Conservation (phyloP, 2,113 vertebrate genomes). For the Pipra filicauda region DNA sequence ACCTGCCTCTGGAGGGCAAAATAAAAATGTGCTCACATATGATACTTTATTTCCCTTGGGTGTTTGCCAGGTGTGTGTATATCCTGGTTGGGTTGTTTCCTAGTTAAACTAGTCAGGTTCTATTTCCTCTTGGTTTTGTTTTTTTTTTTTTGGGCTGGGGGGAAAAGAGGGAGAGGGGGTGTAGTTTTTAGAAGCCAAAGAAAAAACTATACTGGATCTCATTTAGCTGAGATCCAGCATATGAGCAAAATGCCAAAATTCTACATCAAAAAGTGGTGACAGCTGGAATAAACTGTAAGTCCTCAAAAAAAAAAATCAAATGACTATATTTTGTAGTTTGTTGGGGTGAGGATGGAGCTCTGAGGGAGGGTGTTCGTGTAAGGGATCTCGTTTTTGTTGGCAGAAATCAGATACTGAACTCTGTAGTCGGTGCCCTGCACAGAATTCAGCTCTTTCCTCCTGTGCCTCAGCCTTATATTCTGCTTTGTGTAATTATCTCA, state of each 20-base stretch:
- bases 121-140: neutral
- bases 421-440: neutral
- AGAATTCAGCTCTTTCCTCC: neutral
- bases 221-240: neutral
- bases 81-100: slow-evolving; percentile 13
- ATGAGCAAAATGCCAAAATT: neutral
- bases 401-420: neutral
- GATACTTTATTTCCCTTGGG: neutral
- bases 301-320: neutral
- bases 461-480: neutral
- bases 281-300: neutral
- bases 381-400: neutral
- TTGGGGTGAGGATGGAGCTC: neutral
- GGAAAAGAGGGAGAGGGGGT: neutral
- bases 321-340: fast-evolving
- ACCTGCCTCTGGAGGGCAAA: neutral
- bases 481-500: fast-evolving
- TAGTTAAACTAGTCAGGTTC: neutral
- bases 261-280: neutral
- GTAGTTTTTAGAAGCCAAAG: neutral
- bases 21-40: neutral
- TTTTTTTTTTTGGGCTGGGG: no score
- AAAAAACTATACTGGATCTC: neutral
- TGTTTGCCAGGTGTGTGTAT: neutral
- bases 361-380: neutral